Percentiles rank a stretch among this genome's conserved stretches.
phyloP scores from a whole-genome alignment of 92 coral and sea anemone species.

The Porites divaricata region DNA sequence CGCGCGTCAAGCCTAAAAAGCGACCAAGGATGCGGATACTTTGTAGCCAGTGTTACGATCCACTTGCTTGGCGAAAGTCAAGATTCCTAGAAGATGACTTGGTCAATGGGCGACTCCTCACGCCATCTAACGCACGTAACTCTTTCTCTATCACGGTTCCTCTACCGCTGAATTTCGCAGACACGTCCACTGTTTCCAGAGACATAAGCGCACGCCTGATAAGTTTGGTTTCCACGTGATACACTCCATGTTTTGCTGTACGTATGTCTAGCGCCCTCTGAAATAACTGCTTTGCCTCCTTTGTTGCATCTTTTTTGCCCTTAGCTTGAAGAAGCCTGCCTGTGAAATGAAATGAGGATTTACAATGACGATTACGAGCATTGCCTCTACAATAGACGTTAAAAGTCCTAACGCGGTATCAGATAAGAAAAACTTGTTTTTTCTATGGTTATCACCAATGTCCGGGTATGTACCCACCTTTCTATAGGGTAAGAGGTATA shows the following conservation, averaged over 20 bases:
- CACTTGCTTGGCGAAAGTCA: constrained; percentile 24
- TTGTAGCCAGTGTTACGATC: neutral
- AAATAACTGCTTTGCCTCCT: constrained; percentile 75
- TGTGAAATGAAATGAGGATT: neutral
- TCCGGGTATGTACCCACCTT: no score
- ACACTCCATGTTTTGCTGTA: constrained; percentile 85
- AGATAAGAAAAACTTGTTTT: no score
- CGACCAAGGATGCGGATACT: no score
- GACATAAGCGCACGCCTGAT: constrained; percentile 82
- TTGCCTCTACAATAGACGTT: no score
- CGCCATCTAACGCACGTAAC: constrained; percentile 20
- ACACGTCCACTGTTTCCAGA: constrained; percentile 75
- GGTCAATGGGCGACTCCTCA: neutral
- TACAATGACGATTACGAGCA: no score
- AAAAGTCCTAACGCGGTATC: no score
- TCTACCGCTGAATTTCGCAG: constrained; percentile 61
- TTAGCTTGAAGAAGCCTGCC: constrained; percentile 86
- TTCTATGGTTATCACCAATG: no score
- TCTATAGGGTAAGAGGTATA: no score
- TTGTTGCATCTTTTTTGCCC: constrained; percentile 77
- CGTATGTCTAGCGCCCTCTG: constrained; percentile 95
- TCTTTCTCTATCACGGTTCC: constrained; percentile 59
- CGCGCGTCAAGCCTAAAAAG: no score
- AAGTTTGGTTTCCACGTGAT: constrained; percentile 77
- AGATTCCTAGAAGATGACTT: constrained; percentile 27